Evolutionary conservation across 2,113 vertebrate genomes (phyloP), one percentile per base, ranked within the genome.

Genomic region (Tautogolabrus adspersus): DNA sequence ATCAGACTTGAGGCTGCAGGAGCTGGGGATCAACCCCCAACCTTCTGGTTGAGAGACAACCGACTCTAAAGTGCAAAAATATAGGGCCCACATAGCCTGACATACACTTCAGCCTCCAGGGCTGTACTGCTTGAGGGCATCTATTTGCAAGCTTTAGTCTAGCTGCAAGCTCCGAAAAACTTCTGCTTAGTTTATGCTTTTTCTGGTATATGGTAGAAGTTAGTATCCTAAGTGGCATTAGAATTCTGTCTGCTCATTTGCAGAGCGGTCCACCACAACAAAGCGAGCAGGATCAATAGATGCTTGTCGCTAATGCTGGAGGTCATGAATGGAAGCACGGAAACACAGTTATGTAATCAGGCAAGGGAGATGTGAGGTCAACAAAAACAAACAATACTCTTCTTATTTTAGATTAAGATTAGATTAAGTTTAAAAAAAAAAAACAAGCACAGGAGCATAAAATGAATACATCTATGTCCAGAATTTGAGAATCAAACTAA

Each of bases 321-420:
- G 86, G 87, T 89, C 77, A 91, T 88, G 80, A 75, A 77, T 90
- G 79, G 78, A 82, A 86, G 87, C 86, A 89, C 6, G 60, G 80
- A 88, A 89, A 66, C 79, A 56, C 70, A 67, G 79, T 90, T 93
- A 93, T 67, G 78, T 89, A 93, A 93, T 89, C 77, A 87, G 66
- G 75, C 81, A 44, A 79, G 56, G 69, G 72, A 74, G 40, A 70
- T 34, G 83, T 66, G 75, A 77, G 80, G 71, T 70, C 46, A 83
- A 75, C 30, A 55, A 34, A 59, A 42, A 51, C 30, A 46, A 42
- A 75, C 49, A 21, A 66, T 26, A 4, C 19, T 34, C 59, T 40
- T 21, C 49, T 74, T 19, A 30, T 64, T 47, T n/a, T n/a, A n/a
- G n/a, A n/a, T n/a, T n/a, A n/a, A n/a, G n/a, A n/a, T n/a, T 34